Percentiles rank a stretch among this genome's conserved stretches.
Conservation (phyloP, 2,888 invertebrate genomes). For the Agrotis ipsilon region DNA sequence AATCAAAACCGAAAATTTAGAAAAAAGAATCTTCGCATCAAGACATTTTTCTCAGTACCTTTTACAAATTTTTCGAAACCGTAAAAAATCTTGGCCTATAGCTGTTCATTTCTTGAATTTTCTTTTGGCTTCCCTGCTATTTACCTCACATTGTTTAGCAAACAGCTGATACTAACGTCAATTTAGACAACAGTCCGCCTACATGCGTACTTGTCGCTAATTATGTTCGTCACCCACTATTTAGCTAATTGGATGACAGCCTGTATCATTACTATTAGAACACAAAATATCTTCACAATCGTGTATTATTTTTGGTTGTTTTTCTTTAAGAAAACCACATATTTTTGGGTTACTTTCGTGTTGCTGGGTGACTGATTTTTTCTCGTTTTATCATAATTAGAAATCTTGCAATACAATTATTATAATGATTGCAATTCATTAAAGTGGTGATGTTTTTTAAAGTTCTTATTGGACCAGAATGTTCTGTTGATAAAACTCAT, state of each 20-base stretch:
- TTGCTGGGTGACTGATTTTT: not conserved
- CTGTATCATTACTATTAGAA: constrained; percentile 53
- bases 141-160: constrained; percentile 55
- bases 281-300: constrained; percentile 54
- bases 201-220: constrained; percentile 55
- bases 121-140: constrained; percentile 34
- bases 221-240: constrained; percentile 62
- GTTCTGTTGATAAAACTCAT: no score
- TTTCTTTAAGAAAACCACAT: constrained; percentile 10
- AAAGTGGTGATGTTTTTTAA: no score
- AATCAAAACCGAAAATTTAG: no score
- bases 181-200: constrained; percentile 54
- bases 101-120: not conserved
- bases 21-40: not conserved
- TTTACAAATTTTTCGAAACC: not conserved
- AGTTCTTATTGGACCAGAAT: no score
- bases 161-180: constrained; percentile 40
- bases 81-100: not conserved
- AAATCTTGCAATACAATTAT: not conserved
- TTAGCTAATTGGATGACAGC: constrained; percentile 66
- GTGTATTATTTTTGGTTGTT: constrained; percentile 36
- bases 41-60: not conserved
- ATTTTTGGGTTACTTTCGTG: constrained; percentile 3
- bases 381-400: not conserved
- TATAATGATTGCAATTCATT: no score